phyloP scores from a whole-genome alignment of 2,113 vertebrate species.

The Hydrochoerus hydrochaeris region DNA sequence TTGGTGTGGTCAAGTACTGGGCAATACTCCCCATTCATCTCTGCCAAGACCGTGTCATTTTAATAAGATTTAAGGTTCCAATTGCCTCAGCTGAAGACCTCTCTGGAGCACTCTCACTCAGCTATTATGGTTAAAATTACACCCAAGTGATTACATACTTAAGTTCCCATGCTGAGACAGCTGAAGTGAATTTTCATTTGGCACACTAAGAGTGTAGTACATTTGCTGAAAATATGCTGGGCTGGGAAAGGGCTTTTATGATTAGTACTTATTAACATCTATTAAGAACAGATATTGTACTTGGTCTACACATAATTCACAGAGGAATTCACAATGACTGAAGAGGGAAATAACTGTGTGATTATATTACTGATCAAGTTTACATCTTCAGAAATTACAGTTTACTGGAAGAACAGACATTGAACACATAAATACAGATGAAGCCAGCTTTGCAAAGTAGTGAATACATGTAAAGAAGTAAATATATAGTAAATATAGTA shows the following conservation, averaged over 20 bases:
- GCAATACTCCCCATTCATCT: conserved; percentile 46
- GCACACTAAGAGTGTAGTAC: conserved; percentile 2
- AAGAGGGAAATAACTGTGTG: conserved; percentile 10
- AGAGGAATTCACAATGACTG: conserved; percentile 47
- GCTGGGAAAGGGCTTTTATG: conserved; percentile 59
- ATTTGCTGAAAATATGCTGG: conserved; percentile 36
- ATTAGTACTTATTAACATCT: conserved; percentile 55
- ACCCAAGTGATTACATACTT: conserved; percentile 65
- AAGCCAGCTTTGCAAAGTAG: neutral
- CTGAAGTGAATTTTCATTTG: conserved; percentile 68
- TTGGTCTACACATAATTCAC: neutral
- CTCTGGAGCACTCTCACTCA: conserved; percentile 45
- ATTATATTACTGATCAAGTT: neutral
- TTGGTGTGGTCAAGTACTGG: conserved; percentile 62
- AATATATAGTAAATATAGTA: too few relatives aligned
- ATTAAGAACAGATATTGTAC: conserved; percentile 61
- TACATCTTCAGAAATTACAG: neutral
- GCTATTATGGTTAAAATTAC: conserved; percentile 65
- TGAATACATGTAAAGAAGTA: too few relatives aligned
- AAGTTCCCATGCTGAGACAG: conserved; percentile 60
- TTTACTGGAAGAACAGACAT: neutral
- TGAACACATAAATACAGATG: neutral
- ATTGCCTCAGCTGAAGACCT: conserved; percentile 57
- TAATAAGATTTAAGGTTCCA: conserved; percentile 64
- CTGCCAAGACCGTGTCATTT: conserved; percentile 66